phyloP scores from a whole-genome alignment of 2,113 vertebrate species.

The Ceratotherium simum region DNA sequence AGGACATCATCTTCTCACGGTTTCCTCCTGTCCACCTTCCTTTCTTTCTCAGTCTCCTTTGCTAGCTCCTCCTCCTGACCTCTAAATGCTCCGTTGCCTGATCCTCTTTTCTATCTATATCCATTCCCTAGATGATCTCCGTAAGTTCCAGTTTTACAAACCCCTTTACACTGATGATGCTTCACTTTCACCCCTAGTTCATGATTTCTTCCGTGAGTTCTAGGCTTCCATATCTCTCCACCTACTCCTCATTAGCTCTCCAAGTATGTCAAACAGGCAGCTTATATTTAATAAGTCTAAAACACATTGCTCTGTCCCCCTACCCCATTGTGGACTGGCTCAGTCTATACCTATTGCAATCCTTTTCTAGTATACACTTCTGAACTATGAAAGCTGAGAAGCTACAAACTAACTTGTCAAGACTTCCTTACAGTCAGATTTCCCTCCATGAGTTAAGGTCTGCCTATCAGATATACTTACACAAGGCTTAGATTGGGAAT shows the following conservation, averaged over 20 bases:
- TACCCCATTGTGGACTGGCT: too few relatives aligned
- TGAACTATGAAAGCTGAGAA: background rate
- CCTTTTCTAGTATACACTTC: background rate
- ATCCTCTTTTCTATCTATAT: background rate
- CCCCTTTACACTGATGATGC: background rate
- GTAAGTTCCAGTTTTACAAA: background rate
- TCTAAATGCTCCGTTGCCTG: too few relatives aligned
- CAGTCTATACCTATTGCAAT: background rate
- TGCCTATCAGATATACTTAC: fast-evolving
- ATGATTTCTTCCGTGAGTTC: background rate
- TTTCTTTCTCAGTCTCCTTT: background rate
- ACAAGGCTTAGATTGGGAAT: fast-evolving
- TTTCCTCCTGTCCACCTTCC: fast-evolving
- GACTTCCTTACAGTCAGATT: background rate
- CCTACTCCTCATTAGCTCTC: background rate
- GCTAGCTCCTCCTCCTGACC: background rate
- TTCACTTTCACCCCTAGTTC: background rate
- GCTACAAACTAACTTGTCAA: background rate
- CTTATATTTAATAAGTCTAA: background rate
- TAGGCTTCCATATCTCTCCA: background rate
- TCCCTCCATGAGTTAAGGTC: background rate
- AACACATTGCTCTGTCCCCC: background rate
- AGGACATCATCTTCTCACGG: background rate
- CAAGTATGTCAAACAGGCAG: background rate
- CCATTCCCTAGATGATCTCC: background rate